Percentiles rank a stretch among this genome's conserved stretches.
These are phyloP conservation scores for Scolanthus callimorphus DNA, from an alignment of 92 coral and sea anemone genomes.

Conservation along the genomic window DNA sequence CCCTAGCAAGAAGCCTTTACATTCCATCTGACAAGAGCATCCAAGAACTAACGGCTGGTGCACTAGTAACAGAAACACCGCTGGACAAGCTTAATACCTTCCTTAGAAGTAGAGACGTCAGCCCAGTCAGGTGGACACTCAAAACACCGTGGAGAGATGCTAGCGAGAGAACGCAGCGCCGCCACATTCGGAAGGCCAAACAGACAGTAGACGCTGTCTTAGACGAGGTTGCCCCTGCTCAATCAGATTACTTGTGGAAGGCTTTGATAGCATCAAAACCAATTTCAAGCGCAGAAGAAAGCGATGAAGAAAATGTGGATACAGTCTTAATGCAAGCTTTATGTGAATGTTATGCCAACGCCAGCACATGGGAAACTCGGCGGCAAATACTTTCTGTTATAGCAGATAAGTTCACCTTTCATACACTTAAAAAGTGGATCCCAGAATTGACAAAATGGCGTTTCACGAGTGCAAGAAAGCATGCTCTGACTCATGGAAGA, in stretches of 20 bases:
- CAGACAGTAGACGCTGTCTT: too few relatives aligned
- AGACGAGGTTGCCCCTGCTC: slow-evolving; percentile 5
- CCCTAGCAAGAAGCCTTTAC: slow-evolving; percentile 22
- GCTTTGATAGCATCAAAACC: slow-evolving; percentile 11
- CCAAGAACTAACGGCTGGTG: slow-evolving; percentile 12
- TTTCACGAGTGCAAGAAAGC: slow-evolving; percentile 6
- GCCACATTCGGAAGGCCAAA: too few relatives aligned
- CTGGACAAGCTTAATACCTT: too few relatives aligned
- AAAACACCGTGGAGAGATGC: too few relatives aligned
- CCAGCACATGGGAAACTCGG: slow-evolving; percentile 4
- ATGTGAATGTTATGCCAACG: slow-evolving; percentile 2
- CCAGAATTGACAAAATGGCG: slow-evolving; percentile 1
- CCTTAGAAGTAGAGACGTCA: too few relatives aligned
- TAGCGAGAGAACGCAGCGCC: too few relatives aligned
- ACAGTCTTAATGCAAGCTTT: not conserved
- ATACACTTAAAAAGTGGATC: slow-evolving; percentile 4
- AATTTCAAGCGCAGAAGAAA: not conserved
- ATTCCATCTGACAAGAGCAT: slow-evolving; percentile 1
- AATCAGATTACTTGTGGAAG: not conserved
- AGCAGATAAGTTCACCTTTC: slow-evolving; percentile 1
- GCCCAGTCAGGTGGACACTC: too few relatives aligned
- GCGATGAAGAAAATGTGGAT: slow-evolving; percentile 3
- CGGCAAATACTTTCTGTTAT: slow-evolving; percentile 7
- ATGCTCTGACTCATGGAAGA: slow-evolving; percentile 3
- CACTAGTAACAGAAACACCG: slow-evolving; percentile 6